These are phyloP conservation scores for Pogonophryne albipinna DNA, from an alignment of 2,797 vertebrate genomes.

Conservation along the genomic window DNA sequence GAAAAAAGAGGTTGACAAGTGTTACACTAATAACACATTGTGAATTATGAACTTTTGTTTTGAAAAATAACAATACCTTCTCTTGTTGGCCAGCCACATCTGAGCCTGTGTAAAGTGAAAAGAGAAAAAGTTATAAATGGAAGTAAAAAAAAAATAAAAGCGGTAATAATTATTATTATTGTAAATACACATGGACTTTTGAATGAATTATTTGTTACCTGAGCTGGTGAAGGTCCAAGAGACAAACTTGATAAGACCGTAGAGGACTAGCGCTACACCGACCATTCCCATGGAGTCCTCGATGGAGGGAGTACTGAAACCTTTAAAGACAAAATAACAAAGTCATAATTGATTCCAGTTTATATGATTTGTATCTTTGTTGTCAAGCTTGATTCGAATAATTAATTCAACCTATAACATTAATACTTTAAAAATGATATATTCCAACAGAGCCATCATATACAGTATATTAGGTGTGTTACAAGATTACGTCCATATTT, in stretches of 20 bases:
- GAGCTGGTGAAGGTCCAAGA: constrained; percentile 79
- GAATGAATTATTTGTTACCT: constrained; percentile 62
- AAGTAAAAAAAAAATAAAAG: neutral
- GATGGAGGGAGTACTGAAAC: constrained; percentile 83
- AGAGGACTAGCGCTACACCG: constrained; percentile 88
- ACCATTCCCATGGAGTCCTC: constrained; percentile 90
- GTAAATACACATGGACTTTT: fast-evolving
- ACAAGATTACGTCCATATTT: neutral
- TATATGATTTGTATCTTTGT: neutral
- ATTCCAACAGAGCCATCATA: neutral
- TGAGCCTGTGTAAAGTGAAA: constrained; percentile 55
- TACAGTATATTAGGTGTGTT: neutral
- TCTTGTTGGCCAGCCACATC: constrained; percentile 48
- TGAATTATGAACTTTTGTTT: neutral
- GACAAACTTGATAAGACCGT: constrained; percentile 84
- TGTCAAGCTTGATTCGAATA: neutral
- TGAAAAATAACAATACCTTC: constrained; percentile 63
- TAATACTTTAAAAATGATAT: neutral
- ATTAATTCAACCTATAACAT: neutral
- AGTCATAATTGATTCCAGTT: neutral
- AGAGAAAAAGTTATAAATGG: constrained; percentile 1
- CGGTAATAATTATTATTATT: neutral
- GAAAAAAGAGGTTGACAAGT: neutral
- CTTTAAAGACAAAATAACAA: constrained; percentile 63
- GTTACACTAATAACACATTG: neutral